phyloP scores from a whole-genome alignment of 2,113 vertebrate genomes.

The Jaculus jaculus region DNA sequence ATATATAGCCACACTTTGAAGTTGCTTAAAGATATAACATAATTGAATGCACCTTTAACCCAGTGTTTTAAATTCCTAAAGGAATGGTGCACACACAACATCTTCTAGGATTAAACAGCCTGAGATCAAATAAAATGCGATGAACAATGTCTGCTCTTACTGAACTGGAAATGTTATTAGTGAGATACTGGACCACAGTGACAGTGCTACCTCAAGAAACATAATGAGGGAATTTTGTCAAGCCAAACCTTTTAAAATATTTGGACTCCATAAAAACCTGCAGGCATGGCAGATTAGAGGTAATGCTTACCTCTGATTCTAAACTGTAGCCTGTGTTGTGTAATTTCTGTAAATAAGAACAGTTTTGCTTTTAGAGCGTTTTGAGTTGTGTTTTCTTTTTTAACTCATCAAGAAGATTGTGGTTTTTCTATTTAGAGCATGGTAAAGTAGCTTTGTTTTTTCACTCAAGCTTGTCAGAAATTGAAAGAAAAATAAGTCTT shows the following conservation, averaged over 20 bases:
- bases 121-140: slow-evolving; percentile 67
- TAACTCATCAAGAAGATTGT: slow-evolving; percentile 58
- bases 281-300: slow-evolving; percentile 64
- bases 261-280: slow-evolving; percentile 62
- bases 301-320: slow-evolving; percentile 60
- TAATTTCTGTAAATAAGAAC: slow-evolving; percentile 81
- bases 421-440: slow-evolving; percentile 42
- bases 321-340: slow-evolving; percentile 55
- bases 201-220: slow-evolving; percentile 43
- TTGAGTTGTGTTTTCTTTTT: slow-evolving; percentile 74
- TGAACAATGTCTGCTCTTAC: slow-evolving; percentile 25
- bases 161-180: slow-evolving; percentile 62
- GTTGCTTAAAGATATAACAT: slow-evolving; percentile 61
- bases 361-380: slow-evolving; percentile 74
- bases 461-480: slow-evolving; percentile 58
- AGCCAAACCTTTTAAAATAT: slow-evolving; percentile 50
- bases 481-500: slow-evolving; percentile 48
- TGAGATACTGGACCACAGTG: slow-evolving; percentile 23
- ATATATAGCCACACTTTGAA: not conserved
- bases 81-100: slow-evolving; percentile 9
- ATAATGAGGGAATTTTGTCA: slow-evolving; percentile 60
- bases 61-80: slow-evolving; percentile 47
- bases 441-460: slow-evolving; percentile 64
- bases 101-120: slow-evolving; percentile 67
- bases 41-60: slow-evolving; percentile 71